Conservation (phyloP, 2,113 vertebrate genomes). For the Cebus imitator region DNA sequence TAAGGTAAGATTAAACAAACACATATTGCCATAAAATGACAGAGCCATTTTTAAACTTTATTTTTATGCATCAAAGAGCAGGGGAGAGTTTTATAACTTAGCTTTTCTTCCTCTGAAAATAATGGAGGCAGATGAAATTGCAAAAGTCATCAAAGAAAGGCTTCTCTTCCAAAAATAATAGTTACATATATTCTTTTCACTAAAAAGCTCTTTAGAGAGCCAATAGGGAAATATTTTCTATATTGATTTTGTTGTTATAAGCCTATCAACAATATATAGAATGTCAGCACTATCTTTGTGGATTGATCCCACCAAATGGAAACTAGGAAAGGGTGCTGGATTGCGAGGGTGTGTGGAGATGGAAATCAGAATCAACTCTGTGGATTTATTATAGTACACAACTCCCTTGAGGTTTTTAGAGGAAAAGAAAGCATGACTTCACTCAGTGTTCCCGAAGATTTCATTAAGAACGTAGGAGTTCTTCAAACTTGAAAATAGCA, state of each 20-base stretch:
- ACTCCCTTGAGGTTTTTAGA: not conserved
- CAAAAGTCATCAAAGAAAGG: not conserved
- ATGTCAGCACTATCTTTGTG: not conserved
- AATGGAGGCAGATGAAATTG: not conserved
- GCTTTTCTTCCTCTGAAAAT: not conserved
- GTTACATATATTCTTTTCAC: not conserved
- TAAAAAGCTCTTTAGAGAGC: not conserved
- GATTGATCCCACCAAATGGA: not conserved
- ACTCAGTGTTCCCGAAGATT: not conserved
- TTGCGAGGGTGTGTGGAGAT: not conserved
- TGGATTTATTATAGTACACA: not conserved
- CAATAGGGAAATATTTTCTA: not conserved
- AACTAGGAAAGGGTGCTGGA: not conserved
- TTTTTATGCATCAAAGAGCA: not conserved
- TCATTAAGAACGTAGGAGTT: not conserved
- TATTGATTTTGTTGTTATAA: not conserved
- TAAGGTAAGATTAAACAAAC: not conserved
- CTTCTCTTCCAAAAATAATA: not conserved
- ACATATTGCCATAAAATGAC: not conserved
- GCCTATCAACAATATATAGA: not conserved
- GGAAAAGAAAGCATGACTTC: not conserved
- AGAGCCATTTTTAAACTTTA: not conserved
- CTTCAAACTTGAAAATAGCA: not conserved
- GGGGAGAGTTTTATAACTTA: not conserved
- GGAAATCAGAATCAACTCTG: not conserved